Base-by-base conservation (phyloP, 2,888 invertebrate genomes). In the Tubulanus polymorphus region DNA sequence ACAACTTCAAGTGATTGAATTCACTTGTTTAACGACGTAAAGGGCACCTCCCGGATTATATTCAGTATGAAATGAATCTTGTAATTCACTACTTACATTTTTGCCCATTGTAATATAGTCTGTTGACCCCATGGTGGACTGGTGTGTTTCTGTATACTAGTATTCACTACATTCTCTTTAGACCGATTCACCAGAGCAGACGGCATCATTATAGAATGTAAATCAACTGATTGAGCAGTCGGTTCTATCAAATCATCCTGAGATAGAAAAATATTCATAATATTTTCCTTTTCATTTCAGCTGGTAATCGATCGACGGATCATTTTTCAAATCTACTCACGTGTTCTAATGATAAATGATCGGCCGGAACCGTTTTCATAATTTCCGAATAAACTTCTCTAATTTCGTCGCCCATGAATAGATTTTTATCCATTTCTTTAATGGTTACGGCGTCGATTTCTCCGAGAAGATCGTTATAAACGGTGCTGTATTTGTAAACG, bases 311-410 rank as follows among this genome's bases (percentile, higher is more conserved):
- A 35, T 35, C n/a, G 12, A 35, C 35, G n/a, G 35, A 35, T 8
- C 45, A 45, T 10, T 45, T n/a, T 45, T 12, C 8, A 20, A n/a
- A 45, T 12, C 12, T 8, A 62, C 72, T 62, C 63, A 77, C 77
- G 63, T 71, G 66, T 55, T 78, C 77, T 49, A 76, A 61, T 6
- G 65, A 62, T 3, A 78, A 66, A 59, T 79, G 76, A 52, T 70
- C 69, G 15, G 63, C 65, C 1, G 74, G 70, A 25, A 77, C 73
- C 10, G 79, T 76, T 54, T 73, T 74, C 73, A 78, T 76, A 51
- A 79, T 75, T 56, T 78, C 76, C 45, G 64, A 64, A 62, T 78
- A 79, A 5, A 79, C 78, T 61, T 77, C 78, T n/a, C 68, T 66
- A 30, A 79, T 75, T 60, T 79, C 77, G 45, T 75, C 73, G 50